Percentiles rank a stretch among this genome's conserved stretches.
phyloP scores from a whole-genome alignment of 2,888 invertebrate genomes.

The Oscheius sp. region DNA sequence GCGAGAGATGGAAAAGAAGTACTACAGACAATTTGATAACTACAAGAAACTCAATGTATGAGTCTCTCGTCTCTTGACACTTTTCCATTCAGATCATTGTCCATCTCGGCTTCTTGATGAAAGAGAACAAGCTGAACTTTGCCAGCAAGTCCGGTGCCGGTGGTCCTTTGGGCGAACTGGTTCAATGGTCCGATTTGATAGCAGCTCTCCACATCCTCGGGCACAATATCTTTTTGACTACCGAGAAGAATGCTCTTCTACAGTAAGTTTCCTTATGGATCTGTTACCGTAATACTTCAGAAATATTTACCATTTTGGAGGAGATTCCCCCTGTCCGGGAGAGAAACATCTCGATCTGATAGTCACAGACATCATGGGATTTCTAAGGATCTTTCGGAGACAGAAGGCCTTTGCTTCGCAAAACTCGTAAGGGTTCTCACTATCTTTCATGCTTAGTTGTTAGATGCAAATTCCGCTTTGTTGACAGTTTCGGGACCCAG shows the following conservation, averaged over 20 bases:
- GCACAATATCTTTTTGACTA: conserved; percentile 75
- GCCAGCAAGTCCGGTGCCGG: conserved; percentile 74
- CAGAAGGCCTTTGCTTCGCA: conserved; percentile 71
- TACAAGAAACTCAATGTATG: conserved; percentile 7
- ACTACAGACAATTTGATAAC: conserved; percentile 34
- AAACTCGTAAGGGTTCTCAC: conserved; percentile 3
- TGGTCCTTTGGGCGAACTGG: conserved; percentile 76
- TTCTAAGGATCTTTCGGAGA: conserved; percentile 72
- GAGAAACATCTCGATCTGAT: conserved; percentile 73
- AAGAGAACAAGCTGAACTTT: conserved; percentile 75
- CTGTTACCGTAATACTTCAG: conserved; percentile 19
- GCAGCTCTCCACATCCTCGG: conserved; percentile 75
- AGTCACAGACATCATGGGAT: conserved; percentile 76
- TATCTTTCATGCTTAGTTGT: conserved; percentile 4
- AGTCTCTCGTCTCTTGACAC: neutral
- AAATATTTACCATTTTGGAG: conserved; percentile 30
- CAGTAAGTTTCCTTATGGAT: conserved; percentile 38
- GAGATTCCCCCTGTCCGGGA: conserved; percentile 42
- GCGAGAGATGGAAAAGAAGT: conserved; percentile 30
- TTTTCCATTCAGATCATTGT: conserved; percentile 72
- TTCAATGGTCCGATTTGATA: conserved; percentile 77
- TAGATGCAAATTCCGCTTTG: conserved; percentile 75
- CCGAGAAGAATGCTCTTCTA: conserved; percentile 70
- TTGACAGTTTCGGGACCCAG: conserved; percentile 77
- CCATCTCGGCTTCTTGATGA: conserved; percentile 75